These are phyloP conservation scores for Centropristis striata DNA, from an alignment of 2,113 vertebrate genomes.

Conservation along the genomic window DNA sequence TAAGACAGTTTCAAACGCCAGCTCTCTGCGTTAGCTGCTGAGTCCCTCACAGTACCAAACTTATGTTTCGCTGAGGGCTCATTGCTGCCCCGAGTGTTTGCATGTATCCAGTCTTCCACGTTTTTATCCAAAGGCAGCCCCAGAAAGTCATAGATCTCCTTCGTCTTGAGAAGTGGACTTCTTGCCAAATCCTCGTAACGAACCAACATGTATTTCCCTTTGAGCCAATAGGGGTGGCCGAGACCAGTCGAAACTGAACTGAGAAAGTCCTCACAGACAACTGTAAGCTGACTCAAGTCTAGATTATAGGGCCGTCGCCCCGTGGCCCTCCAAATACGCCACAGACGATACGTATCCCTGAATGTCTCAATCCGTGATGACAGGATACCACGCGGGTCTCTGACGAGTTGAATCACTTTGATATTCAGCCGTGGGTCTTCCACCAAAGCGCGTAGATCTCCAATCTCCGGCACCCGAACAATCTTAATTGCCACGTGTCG, in stretches of 20 bases:
- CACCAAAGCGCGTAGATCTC: conserved; percentile 91
- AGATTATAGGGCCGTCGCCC: conserved; percentile 95
- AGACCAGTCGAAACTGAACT: conserved; percentile 94
- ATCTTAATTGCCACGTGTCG: conserved; percentile 95
- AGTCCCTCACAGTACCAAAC: conserved; percentile 95
- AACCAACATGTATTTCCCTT: conserved; percentile 97
- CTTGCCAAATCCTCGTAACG: conserved; percentile 96
- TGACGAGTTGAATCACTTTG: conserved; percentile 96
- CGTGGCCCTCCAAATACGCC: conserved; percentile 96
- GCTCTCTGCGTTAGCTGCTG: conserved; percentile 94
- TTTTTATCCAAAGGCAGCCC: conserved; percentile 93
- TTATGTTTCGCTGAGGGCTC: conserved; percentile 94
- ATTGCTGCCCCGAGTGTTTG: conserved; percentile 93
- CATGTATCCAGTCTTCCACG: conserved; percentile 95
- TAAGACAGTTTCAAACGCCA: conserved; percentile 96
- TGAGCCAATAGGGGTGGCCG: conserved; percentile 92
- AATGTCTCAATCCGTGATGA: conserved; percentile 97
- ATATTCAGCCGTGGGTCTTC: conserved; percentile 95
- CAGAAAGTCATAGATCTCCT: conserved; percentile 95
- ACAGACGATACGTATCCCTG: conserved; percentile 94
- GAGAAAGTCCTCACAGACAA: conserved; percentile 95
- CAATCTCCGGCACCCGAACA: conserved; percentile 93
- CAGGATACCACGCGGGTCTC: conserved; percentile 95
- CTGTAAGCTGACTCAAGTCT: conserved; percentile 93
- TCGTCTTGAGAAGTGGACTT: conserved; percentile 94